phyloP scores from a whole-genome alignment of 2,888 invertebrate genomes.

The Tipula vernalis region DNA sequence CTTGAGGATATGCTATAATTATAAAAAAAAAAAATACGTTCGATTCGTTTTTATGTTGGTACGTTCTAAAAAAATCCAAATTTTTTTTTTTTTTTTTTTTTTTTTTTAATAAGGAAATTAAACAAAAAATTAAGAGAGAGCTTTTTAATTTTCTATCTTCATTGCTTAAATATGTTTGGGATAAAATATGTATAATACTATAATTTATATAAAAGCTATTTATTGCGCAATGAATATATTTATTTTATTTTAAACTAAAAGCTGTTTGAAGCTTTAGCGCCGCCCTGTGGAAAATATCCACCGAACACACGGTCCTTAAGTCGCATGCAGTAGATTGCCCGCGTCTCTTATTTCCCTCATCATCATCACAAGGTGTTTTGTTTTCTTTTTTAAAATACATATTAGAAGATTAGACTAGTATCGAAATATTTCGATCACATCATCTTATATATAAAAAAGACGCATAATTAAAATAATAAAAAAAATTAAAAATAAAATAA shows the following conservation, averaged over 20 bases:
- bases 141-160: background rate
- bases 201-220: background rate
- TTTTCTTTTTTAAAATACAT: background rate
- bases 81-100: background rate
- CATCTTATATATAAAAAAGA: background rate
- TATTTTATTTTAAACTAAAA: background rate
- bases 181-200: background rate
- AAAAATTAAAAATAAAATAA: background rate
- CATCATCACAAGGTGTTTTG: background rate
- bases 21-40: background rate
- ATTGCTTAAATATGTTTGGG: background rate
- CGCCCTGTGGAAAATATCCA: background rate
- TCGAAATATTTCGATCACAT: background rate
- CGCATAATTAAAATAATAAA: background rate
- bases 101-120: background rate
- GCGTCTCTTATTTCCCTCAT: background rate
- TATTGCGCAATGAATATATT: background rate
- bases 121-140: background rate
- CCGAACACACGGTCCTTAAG: background rate
- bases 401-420: background rate
- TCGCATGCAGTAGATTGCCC: background rate
- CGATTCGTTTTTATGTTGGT: background rate
- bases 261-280: background rate
- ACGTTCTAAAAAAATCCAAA: background rate
- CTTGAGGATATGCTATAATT: constrained; percentile 9